Base-by-base conservation (phyloP, 2,888 invertebrate species). In the Parasteatoda lunata region DNA sequence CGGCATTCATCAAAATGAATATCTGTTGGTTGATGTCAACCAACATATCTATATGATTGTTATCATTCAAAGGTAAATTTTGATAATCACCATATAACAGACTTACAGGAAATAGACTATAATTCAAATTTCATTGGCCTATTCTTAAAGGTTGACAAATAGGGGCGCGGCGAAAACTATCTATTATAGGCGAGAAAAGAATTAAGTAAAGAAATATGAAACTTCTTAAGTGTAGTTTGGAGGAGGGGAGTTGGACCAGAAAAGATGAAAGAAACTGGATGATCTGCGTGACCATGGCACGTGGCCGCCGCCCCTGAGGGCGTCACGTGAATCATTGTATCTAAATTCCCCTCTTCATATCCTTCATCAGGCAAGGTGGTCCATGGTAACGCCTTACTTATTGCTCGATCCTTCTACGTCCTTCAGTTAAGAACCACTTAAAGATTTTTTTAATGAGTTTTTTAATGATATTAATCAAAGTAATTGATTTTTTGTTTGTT, bases 291-390 rank as follows among this genome's bases (percentile, higher is more conserved):
- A 81, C 68, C 45, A 15, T 13, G 69, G 51, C 73, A 75, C 79
- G 78, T 75, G 84, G 70, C 80, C 54, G 45, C 79, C 75, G 78
- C 76, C 84, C 73, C 73, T 84, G 13, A 72, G 73, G 72, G 78
- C 84, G 79, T 79, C 68, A 75, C 69, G 79, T 79, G 79, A 73
- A 73, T 73, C 15, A 15, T 68, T 47, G 77, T 72, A 30, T 30
- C 30, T 30, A 30, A 30, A 30, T 59, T 59, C 59, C 13, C 59
- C 13, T 59, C n/a, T n/a, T 59, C 59, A 13, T 59, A 9, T 4
- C 9, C 9, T 13, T 13, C 13, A 59, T 13, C n/a, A n/a, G n/a
- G 11, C 9, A 59, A n/a, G 59, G 9, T 9, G 9, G n/a, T 9
- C 59, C 59, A n/a, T n/a, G 59, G 59, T 59, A 59, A 59, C 59